These are phyloP conservation scores for Spizella passerina DNA, from an alignment of 2,797 vertebrate species.

Conservation along the genomic window DNA sequence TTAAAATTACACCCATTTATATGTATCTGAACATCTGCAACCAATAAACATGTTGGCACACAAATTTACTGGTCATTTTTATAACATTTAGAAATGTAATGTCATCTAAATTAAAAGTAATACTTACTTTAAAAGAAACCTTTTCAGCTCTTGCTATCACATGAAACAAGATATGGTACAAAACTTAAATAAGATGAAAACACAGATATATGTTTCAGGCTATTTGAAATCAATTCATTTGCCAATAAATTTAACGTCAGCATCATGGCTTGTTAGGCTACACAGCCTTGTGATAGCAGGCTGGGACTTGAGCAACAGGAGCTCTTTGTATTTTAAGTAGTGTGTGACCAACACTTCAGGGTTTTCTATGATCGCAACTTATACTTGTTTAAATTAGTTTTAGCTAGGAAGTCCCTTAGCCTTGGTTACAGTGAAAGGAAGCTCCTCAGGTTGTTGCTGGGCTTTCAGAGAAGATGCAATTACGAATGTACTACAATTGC, in stretches of 20 bases:
- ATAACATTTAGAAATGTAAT: not conserved
- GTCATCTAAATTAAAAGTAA: not conserved
- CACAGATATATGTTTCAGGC: not conserved
- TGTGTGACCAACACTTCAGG: not conserved
- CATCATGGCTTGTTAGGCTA: not conserved
- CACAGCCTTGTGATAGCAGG: not conserved
- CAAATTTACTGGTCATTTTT: not conserved
- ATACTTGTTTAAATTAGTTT: not conserved
- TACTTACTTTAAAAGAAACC: not conserved
- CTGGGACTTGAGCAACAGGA: not conserved
- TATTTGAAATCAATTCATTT: not conserved
- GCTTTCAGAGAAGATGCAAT: not conserved
- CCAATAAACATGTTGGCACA: not conserved
- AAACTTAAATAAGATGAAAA: not conserved
- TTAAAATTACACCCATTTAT: not conserved
- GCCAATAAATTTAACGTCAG: not conserved
- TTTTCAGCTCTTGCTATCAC: not conserved
- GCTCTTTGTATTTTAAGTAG: not conserved
- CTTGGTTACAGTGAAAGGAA: not conserved
- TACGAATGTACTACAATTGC: rapidly evolving
- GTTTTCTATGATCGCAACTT: not conserved
- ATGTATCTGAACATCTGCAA: not conserved
- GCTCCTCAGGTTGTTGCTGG: not conserved
- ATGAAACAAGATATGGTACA: not conserved
- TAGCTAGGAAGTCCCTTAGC: not conserved